phyloP scores from a whole-genome alignment of 2,888 invertebrate genomes.

The Hypolimnas misippus region DNA sequence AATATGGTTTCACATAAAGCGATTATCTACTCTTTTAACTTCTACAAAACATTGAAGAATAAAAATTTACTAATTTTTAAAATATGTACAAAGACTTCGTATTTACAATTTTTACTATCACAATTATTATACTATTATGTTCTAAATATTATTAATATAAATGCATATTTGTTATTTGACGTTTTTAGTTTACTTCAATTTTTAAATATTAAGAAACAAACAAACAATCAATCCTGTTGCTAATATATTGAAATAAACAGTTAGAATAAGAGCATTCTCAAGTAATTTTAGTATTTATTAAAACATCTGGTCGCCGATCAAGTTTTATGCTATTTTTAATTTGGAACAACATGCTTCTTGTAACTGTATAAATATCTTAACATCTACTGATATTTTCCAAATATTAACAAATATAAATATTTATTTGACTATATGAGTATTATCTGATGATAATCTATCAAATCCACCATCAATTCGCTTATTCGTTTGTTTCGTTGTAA shows the following conservation, averaged over 20 bases:
- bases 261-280: not conserved
- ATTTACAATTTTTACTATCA: conserved; percentile 29
- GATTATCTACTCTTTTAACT: not conserved
- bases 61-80: conserved; percentile 3
- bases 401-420: conserved; percentile 39
- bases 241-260: not conserved
- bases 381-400: conserved; percentile 21
- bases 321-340: not conserved
- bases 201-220: not conserved
- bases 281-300: no score
- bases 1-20: no score
- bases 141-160: not conserved
- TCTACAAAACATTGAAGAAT: conserved; percentile 1
- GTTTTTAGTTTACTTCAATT: not conserved
- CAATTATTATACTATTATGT: conserved; percentile 6
- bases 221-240: not conserved
- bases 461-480: conserved; percentile 62
- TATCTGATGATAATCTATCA: conserved; percentile 46
- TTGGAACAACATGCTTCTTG: not conserved
- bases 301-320: not conserved
- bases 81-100: not conserved
- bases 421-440: conserved; percentile 37
- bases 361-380: conserved; percentile 22
- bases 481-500: conserved; percentile 64
- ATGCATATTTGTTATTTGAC: not conserved